Conservation (phyloP, 2,888 invertebrate genomes). For the Antitype chi region DNA sequence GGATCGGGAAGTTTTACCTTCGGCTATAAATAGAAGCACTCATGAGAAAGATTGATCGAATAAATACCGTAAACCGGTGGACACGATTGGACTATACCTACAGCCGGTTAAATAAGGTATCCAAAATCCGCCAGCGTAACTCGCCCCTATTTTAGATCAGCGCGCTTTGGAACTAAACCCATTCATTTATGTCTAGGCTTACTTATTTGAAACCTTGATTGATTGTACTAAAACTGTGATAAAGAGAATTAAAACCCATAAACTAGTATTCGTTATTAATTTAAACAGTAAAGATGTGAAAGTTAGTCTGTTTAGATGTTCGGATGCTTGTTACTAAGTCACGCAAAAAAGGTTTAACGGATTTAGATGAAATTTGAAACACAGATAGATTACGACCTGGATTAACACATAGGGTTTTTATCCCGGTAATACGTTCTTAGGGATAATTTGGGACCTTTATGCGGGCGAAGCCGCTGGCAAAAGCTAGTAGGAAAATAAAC, state of each 20-base stretch:
- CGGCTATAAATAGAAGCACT: constrained; percentile 14
- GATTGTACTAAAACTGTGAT: constrained; percentile 20
- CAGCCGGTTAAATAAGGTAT: not conserved
- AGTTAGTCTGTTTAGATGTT: too few relatives aligned
- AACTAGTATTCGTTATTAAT: too few relatives aligned
- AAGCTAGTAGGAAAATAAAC: too few relatives aligned
- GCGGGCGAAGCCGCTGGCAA: too few relatives aligned
- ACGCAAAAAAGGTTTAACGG: too few relatives aligned
- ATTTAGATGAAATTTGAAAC: too few relatives aligned
- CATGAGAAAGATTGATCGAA: constrained; percentile 30
- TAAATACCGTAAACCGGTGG: not conserved
- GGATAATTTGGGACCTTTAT: too few relatives aligned
- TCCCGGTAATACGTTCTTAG: too few relatives aligned
- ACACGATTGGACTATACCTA: constrained; percentile 14
- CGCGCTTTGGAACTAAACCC: constrained; percentile 30
- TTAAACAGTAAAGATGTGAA: too few relatives aligned
- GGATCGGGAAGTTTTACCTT: constrained; percentile 7
- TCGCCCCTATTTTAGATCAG: constrained; percentile 9
- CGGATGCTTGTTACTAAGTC: too few relatives aligned
- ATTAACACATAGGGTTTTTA: too few relatives aligned
- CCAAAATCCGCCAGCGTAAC: constrained; percentile 9
- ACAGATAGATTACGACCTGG: too few relatives aligned
- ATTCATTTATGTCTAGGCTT: constrained; percentile 35
- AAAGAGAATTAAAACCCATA: not conserved
- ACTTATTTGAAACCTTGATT: constrained; percentile 36